A percentile compares a stretch with the other conserved stretches of the same genome.
Conservation (phyloP, 30 jellyfish, hydroid and myxozoan genomes). For the Hydra vulgaris region DNA sequence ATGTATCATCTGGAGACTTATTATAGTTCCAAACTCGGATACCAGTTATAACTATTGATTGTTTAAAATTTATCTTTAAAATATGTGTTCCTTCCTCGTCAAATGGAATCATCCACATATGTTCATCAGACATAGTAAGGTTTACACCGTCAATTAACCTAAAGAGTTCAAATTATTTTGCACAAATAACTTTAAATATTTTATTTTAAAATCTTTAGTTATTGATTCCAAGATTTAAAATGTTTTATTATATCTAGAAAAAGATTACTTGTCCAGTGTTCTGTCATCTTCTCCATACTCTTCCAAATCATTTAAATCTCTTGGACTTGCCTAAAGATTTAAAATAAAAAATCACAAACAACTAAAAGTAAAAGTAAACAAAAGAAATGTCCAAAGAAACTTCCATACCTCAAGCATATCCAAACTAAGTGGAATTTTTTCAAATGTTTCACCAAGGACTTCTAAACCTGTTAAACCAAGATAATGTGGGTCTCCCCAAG, state of each 20-base stretch:
- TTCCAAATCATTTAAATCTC: slow-evolving; percentile 76
- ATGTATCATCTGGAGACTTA: slow-evolving; percentile 74
- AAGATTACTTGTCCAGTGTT: slow-evolving; percentile 78
- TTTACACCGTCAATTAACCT: slow-evolving; percentile 72
- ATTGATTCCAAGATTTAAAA: too few species aligned
- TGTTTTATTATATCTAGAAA: too few species aligned
- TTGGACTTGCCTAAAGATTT: slow-evolving; percentile 62
- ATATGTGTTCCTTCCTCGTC: slow-evolving; percentile 60
- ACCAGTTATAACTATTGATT: slow-evolving; percentile 41
- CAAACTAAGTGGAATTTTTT: slow-evolving; percentile 23
- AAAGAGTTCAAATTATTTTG: neutral
- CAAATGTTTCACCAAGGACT: slow-evolving; percentile 66
- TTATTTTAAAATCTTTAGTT: too few species aligned
- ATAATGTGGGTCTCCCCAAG: slow-evolving; percentile 93
- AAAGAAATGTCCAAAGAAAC: neutral
- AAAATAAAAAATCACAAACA: neutral
- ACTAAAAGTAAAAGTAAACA: neutral
- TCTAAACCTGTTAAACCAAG: slow-evolving; percentile 90
- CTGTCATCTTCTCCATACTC: slow-evolving; percentile 89
- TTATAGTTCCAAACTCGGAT: slow-evolving; percentile 93
- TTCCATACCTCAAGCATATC: slow-evolving; percentile 27
- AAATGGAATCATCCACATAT: slow-evolving; percentile 96
- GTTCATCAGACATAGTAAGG: slow-evolving; percentile 90
- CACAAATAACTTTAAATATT: neutral
- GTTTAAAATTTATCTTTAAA: slow-evolving; percentile 44